A percentile compares a stretch with the other conserved stretches of the same genome.
Conservation (phyloP, 2,888 invertebrate genomes). For the Watsonalla cultraria region DNA sequence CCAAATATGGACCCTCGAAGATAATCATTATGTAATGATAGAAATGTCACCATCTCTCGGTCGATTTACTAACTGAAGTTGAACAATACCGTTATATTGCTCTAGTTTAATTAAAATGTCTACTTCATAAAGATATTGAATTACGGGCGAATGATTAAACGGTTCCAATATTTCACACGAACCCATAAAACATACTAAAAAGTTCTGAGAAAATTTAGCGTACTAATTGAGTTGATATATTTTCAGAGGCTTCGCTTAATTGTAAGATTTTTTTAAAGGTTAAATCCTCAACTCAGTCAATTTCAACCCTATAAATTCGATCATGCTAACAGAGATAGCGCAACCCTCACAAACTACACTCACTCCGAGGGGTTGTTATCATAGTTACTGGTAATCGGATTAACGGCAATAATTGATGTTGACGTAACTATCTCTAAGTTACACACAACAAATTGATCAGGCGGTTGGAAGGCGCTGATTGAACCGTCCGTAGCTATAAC, state of each 20-base stretch:
- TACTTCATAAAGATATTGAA: neutral
- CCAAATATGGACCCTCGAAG: constrained; percentile 2
- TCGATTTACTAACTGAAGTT: neutral
- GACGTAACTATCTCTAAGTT: neutral
- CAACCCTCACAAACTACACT: neutral
- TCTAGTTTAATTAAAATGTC: neutral
- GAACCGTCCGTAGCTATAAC: too few species aligned
- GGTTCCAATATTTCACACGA: neutral
- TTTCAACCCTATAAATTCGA: neutral
- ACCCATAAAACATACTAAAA: neutral
- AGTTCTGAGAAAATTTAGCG: neutral
- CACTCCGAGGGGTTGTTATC: neutral
- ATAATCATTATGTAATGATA: neutral
- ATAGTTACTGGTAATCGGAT: neutral
- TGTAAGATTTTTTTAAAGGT: neutral
- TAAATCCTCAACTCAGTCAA: neutral
- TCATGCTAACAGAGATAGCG: neutral
- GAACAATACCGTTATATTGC: neutral
- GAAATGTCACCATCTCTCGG: neutral
- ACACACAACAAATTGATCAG: neutral
- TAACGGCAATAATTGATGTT: neutral
- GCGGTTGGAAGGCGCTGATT: too few species aligned
- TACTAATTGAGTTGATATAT: neutral
- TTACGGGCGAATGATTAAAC: neutral
- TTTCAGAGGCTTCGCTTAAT: neutral